Percentiles rank a stretch among this genome's conserved stretches.
phyloP scores from a whole-genome alignment of 2,888 invertebrate genomes.

The Yponomeuta cagnagella region DNA sequence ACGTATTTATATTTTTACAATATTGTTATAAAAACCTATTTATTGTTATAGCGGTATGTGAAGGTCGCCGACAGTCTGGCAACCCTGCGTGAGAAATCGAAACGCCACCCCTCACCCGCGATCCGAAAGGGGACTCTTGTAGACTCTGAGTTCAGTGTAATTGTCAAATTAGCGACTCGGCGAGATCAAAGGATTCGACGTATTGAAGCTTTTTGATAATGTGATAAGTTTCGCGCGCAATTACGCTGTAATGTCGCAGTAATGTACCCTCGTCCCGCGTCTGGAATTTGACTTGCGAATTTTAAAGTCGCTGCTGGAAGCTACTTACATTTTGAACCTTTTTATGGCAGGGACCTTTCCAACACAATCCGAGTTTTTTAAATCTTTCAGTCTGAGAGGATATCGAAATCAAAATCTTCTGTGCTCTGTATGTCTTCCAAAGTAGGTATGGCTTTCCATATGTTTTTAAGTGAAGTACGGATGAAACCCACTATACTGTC shows the following conservation, averaged over 20 bases:
- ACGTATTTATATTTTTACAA: too few relatives aligned
- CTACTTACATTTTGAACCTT: background rate
- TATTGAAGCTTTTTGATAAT: slow-evolving; percentile 71
- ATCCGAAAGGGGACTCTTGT: slow-evolving; percentile 9
- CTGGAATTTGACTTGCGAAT: slow-evolving; percentile 13
- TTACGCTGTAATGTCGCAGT: slow-evolving; percentile 35
- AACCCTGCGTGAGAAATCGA: slow-evolving; percentile 4
- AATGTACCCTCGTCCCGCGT: slow-evolving; percentile 12
- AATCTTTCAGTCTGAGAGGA: too few relatives aligned
- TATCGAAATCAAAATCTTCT: too few relatives aligned
- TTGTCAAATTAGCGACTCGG: slow-evolving; percentile 64
- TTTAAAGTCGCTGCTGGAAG: background rate
- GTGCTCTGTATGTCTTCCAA: too few relatives aligned
- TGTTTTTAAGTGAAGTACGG: too few relatives aligned
- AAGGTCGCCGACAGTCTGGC: background rate
- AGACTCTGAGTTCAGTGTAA: slow-evolving; percentile 39
- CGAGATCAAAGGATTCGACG: slow-evolving; percentile 68
- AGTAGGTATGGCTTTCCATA: too few relatives aligned
- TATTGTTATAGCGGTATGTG: too few relatives aligned
- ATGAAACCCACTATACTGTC: too few relatives aligned
- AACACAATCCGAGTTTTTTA: too few relatives aligned
- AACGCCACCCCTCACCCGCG: background rate
- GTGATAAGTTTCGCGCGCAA: slow-evolving; percentile 70
- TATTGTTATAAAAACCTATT: too few relatives aligned
- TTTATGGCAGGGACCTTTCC: background rate